A percentile compares a stretch with the other conserved stretches of the same genome.
These are phyloP conservation scores for Brienomyrus brachyistius DNA, from an alignment of 2,113 vertebrate species.

Conservation along the genomic window DNA sequence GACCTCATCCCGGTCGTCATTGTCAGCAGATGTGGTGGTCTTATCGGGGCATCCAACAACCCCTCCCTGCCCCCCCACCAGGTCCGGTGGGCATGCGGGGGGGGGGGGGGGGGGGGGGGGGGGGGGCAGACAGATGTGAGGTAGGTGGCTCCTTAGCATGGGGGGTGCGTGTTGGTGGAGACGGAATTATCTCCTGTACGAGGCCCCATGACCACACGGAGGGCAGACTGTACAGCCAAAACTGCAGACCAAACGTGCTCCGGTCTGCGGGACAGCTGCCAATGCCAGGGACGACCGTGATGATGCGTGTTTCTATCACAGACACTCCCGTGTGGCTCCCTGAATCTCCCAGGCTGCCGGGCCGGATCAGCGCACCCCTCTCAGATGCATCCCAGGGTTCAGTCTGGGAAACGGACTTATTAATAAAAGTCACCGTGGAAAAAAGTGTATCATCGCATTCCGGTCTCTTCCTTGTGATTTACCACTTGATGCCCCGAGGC, in stretches of 20 bases:
- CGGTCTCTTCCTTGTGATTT: slow-evolving; percentile 17
- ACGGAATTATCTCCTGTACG: slow-evolving; percentile 50
- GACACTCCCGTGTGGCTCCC: slow-evolving; percentile 24
- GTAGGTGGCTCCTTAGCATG: slow-evolving; percentile 50
- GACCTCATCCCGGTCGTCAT: slow-evolving; percentile 47
- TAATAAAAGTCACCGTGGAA: slow-evolving; percentile 6
- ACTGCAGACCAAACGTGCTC: slow-evolving; percentile 65
- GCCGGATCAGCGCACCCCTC: slow-evolving; percentile 41
- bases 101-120: not conserved
- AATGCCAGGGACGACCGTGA: not conserved
- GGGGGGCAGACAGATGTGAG: slow-evolving; percentile 34
- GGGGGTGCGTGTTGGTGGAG: slow-evolving; percentile 28
- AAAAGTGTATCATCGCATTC: not conserved
- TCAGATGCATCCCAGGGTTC: slow-evolving; percentile 31
- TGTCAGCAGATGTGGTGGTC: slow-evolving; percentile 48
- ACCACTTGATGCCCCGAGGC: not conserved
- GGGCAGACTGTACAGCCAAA: slow-evolving; percentile 59
- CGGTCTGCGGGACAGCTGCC: slow-evolving; percentile 21
- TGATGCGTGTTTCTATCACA: not conserved
- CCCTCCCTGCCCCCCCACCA: slow-evolving; percentile 5
- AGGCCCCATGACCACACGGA: slow-evolving; percentile 46
- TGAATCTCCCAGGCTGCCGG: slow-evolving; percentile 45
- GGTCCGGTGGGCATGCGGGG: not conserved
- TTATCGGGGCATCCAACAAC: slow-evolving; percentile 29
- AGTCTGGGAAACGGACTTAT: slow-evolving; percentile 8